Evolutionary conservation across 2,888 invertebrate genomes (phyloP).

Genomic region (Epinotia bilunana): DNA sequence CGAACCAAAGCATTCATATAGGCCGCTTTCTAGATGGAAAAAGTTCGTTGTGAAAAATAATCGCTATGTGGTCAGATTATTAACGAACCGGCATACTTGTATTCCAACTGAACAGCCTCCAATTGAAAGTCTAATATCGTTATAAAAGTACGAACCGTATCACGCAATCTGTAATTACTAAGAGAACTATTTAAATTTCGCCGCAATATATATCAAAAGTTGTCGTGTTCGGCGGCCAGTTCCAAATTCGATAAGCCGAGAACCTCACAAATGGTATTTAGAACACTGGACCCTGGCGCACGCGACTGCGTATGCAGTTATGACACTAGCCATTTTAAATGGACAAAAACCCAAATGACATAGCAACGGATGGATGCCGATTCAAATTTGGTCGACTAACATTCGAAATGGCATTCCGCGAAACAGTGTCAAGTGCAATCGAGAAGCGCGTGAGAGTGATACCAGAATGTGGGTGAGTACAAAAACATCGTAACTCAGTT

Average conservation of each 20-base stretch:
- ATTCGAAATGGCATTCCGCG: slow-evolving; percentile 46
- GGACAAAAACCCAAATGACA: slow-evolving; percentile 41
- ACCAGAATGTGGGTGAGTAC: slow-evolving; percentile 51
- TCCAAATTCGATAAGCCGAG: slow-evolving; percentile 53
- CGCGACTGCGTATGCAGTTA: slow-evolving; percentile 42
- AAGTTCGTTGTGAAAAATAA: slow-evolving; percentile 11
- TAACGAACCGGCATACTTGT: slow-evolving; percentile 12
- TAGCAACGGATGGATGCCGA: slow-evolving; percentile 28
- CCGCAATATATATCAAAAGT: slow-evolving; percentile 43
- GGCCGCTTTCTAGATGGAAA: slow-evolving; percentile 12
- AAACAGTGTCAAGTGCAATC: slow-evolving; percentile 61
- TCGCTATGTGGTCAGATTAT: slow-evolving; percentile 12
- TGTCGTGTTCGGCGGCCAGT: slow-evolving; percentile 41
- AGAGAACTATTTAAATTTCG: slow-evolving; percentile 43
- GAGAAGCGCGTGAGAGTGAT: slow-evolving; percentile 54
- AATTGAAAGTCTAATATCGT: slow-evolving; percentile 49
- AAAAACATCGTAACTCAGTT: slow-evolving; percentile 39
- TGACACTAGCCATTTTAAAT: slow-evolving; percentile 49
- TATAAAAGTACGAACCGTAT: slow-evolving; percentile 49
- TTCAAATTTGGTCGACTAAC: slow-evolving; percentile 38
- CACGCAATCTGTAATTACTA: slow-evolving; percentile 41
- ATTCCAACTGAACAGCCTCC: slow-evolving; percentile 21
- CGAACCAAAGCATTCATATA: background rate
- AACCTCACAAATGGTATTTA: slow-evolving; percentile 59
- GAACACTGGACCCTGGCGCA: slow-evolving; percentile 50